Evolutionary conservation across 2,888 invertebrate species (phyloP).

Genomic region (Sussaba pulchella): DNA sequence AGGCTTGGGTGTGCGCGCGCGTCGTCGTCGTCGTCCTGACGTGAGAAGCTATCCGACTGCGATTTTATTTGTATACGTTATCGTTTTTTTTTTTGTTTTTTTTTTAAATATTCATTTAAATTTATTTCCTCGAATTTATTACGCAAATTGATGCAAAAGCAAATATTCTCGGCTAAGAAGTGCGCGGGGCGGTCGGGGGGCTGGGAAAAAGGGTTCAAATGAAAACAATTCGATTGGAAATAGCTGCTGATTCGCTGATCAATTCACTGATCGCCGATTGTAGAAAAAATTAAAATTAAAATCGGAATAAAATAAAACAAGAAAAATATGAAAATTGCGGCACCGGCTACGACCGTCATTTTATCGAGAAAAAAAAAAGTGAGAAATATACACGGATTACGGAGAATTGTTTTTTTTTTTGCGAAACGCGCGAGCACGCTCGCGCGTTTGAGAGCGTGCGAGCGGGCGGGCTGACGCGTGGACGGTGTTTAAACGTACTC

Average conservation of each 20-base stretch:
- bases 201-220: neutral
- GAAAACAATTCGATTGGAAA: slow-evolving; percentile 57
- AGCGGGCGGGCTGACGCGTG: slow-evolving; percentile 65
- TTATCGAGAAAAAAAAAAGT: slow-evolving; percentile 36
- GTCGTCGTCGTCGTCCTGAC: slow-evolving; percentile 53
- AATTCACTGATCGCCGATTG: slow-evolving; percentile 60
- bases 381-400: slow-evolving; percentile 54
- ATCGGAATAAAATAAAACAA: slow-evolving; percentile 17
- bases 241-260: slow-evolving; percentile 62
- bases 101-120: neutral
- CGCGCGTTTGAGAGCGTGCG: slow-evolving; percentile 44
- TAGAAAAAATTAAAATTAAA: slow-evolving; percentile 30
- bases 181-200: neutral
- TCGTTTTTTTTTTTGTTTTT: slow-evolving; percentile 11
- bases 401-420: slow-evolving; percentile 46
- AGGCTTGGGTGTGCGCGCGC: slow-evolving; percentile 60
- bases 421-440: slow-evolving; percentile 47
- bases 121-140: slow-evolving; percentile 31
- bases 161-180: slow-evolving; percentile 12
- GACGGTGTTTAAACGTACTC: slow-evolving; percentile 77
- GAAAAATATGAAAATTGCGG: slow-evolving; percentile 53
- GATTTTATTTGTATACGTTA: slow-evolving; percentile 22
- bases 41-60: slow-evolving; percentile 50
- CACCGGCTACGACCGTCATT: slow-evolving; percentile 57
- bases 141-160: slow-evolving; percentile 59